Evolutionary conservation across 2,888 invertebrate species (phyloP).

Genomic region (Dolichopus griseipennis): DNA sequence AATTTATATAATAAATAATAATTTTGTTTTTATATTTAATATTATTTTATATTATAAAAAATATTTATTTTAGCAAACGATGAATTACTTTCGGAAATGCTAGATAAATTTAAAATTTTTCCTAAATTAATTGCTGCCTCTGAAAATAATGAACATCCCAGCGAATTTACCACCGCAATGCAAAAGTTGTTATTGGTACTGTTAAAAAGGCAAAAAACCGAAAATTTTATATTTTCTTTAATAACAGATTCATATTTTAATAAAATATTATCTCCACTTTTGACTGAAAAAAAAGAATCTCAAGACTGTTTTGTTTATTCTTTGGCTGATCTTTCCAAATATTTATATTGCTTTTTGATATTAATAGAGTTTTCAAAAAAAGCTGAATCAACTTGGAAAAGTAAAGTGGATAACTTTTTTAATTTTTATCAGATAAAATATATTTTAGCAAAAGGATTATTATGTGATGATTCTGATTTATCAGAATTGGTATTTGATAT

Average conservation of each 20-base stretch:
- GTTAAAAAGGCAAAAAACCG: constrained; percentile 34
- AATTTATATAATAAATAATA: constrained; percentile 11
- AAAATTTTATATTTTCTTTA: constrained; percentile 36
- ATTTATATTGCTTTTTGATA: constrained; percentile 33
- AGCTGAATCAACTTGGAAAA: constrained; percentile 38
- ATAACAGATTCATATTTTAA: constrained; percentile 40
- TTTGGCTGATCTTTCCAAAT: constrained; percentile 33
- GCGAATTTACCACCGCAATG: constrained; percentile 31
- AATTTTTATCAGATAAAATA: constrained; percentile 35
- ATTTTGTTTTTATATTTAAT: constrained; percentile 8
- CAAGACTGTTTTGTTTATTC: constrained; percentile 21
- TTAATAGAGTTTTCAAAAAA: constrained; percentile 37
- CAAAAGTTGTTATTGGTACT: constrained; percentile 32
- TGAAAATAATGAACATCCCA: constrained; percentile 31
- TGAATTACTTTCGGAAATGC: constrained; percentile 28
- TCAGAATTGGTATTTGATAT: constrained; percentile 37
- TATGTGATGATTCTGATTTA: constrained; percentile 31
- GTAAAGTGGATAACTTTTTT: constrained; percentile 34
- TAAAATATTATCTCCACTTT: constrained; percentile 32
- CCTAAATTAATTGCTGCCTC: constrained; percentile 31
- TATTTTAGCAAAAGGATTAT: constrained; percentile 36
- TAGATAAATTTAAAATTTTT: constrained; percentile 30
- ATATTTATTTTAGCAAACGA: constrained; percentile 23
- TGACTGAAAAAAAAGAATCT: constrained; percentile 30
- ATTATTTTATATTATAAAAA: too few relatives aligned